Evolutionary conservation across 2,113 vertebrate species (phyloP), one percentile per base, ranked within the genome.

Genomic region (Aphelocoma coerulescens): DNA sequence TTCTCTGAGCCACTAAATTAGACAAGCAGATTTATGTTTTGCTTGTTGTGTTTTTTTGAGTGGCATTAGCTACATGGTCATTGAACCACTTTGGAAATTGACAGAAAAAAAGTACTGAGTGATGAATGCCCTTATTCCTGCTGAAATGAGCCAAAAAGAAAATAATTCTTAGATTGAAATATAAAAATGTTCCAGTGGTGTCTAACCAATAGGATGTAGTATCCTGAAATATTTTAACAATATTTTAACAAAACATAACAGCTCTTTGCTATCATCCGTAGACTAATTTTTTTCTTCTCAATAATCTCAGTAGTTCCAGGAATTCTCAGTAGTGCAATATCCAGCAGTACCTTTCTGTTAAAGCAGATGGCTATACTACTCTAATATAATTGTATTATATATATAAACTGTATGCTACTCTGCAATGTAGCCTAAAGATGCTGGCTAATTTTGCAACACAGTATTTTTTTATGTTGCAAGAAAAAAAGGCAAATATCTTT

Each of bases 311-410:
- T 66, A 59, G 26, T 89, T 81, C 46, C 27, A 57, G 43, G 48
- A 72, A 87, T 78, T 96, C 71, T 88, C 92, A 80, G 48, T 13
- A 88, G 59, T 44, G 52, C 21, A 46, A 46, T 69, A 68, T 75
- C 22, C 83, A 85, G 62, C 52, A 94, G 46, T 92, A 84, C 69
- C 63, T 95, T 93, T 93, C 80, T 84, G 13, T 81, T 92, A 63
- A 95, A 91, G 92, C 86, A 95, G 76, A 93, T 91, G 80, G 68
- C 52, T 28, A 6, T 43, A 44, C 13, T 76, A 46, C 35, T 41
- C 39, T 41, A 41, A 41, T 41, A 41, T 41, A 41, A 13, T 41
- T 41, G 39, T 41, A 41, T 41, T 41, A 41, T 41, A 41, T 41
- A 41, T 41, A 41, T 41, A 41, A 41, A 41, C 39, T 48, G 19